These are phyloP conservation scores for Darevskia nairensis DNA, from an alignment of 2,797 vertebrate species.

Conservation along the genomic window DNA sequence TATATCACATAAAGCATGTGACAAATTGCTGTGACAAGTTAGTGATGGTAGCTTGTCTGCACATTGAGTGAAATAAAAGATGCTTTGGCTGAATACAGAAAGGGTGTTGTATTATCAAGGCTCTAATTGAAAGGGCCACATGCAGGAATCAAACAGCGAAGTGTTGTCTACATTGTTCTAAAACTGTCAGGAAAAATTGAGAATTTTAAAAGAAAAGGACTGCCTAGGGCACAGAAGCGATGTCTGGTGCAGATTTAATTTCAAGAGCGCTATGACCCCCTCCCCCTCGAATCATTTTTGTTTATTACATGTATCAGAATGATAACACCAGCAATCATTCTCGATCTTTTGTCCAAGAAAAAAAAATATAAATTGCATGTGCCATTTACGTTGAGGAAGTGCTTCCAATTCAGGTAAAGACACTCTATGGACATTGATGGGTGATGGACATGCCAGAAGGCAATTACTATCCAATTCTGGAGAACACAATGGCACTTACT, in stretches of 20 bases:
- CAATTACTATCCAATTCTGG: slow-evolving; percentile 40
- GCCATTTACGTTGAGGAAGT: slow-evolving; percentile 27
- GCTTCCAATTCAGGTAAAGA: slow-evolving; percentile 5
- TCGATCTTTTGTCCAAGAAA: slow-evolving; percentile 16
- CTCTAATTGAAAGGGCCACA: slow-evolving; percentile 53
- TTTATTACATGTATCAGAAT: slow-evolving; percentile 16
- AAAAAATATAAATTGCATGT: slow-evolving; percentile 28
- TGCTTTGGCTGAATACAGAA: slow-evolving; percentile 16
- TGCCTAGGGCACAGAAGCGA: neutral
- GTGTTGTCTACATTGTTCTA: slow-evolving; percentile 31
- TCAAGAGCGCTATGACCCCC: neutral
- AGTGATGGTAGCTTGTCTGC: slow-evolving; percentile 47
- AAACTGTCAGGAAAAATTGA: neutral
- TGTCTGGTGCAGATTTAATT: slow-evolving; percentile 4
- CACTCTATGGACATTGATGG: slow-evolving; percentile 3
- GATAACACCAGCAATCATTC: slow-evolving; percentile 4
- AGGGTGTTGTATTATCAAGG: slow-evolving; percentile 23
- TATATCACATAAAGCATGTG: slow-evolving; percentile 16
- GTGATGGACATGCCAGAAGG: neutral
- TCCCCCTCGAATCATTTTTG: slow-evolving; percentile 23
- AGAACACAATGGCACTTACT: slow-evolving; percentile 49
- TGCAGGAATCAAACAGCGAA: slow-evolving; percentile 17
- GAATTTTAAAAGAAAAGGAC: slow-evolving; percentile 12
- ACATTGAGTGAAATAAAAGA: slow-evolving; percentile 48
- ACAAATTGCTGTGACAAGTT: slow-evolving; percentile 52